Evolutionary conservation across 2,113 vertebrate species (phyloP), one percentile per base, ranked within the genome.

Genomic region (Epinephelus lanceolatus): DNA sequence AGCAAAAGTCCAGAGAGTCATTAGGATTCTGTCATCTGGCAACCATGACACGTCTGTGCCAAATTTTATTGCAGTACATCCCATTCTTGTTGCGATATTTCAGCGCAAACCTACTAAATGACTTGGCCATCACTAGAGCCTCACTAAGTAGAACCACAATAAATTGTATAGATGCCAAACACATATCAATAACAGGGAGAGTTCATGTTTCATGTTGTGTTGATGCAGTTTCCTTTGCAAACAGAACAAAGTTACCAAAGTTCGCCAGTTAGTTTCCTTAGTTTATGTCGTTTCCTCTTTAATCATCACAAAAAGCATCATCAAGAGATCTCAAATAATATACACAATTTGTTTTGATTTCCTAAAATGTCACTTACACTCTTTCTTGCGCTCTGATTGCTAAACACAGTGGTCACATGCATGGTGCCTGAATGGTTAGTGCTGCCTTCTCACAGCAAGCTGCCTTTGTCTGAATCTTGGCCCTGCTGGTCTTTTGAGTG

Each of bases 391-490:
- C 62, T 55, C 23, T 56, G 42, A 25, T 40, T 74, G 57, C 27
- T n/a, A 70, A 69, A 67, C 68, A 53, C 30, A 33, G 49, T 56
- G 71, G 66, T 80, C 71, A 80, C 19, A 72, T 55, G 61, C 76
- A 49, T 61, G 45, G 61, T 53, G 74, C 37, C 74, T 51, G 66
- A 25, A 57, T 65, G 62, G 56, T 66, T 45, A 69, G 37, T 1
- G 63, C 78, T 78, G 59, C 59, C 73, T 78, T 37, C 45, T 85
- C 70, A 81, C 74, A 75, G 65, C 47, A 13, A 56, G 70, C 9
- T 61, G 37, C 23, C 65, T 85, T 81, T 81, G 69, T 81, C 66
- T 65, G 30, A 75, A 47, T 62, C 30, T 62, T 84, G 84, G 70
- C 77, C 70, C 49, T 13, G 42, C 49, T 13, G 42, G 55, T 69